Percentiles rank a stretch among this genome's conserved stretches.
Conservation (phyloP, 2,888 invertebrate genomes). For the Hipparchia sbordonii region DNA sequence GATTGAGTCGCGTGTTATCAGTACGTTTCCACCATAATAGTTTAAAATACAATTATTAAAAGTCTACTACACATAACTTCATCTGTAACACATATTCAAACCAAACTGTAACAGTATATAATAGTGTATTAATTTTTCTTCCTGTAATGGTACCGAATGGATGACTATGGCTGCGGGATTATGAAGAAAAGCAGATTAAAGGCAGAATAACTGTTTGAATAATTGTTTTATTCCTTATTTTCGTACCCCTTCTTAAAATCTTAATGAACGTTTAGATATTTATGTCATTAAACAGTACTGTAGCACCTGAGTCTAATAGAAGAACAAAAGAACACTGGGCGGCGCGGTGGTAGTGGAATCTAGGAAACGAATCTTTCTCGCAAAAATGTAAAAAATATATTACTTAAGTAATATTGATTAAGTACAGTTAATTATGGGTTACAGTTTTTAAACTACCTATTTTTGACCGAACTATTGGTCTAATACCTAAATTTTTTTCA, state of each 20-base stretch:
- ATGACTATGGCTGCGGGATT: constrained; percentile 81
- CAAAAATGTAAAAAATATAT: too few species aligned
- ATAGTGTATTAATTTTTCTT: constrained; percentile 81
- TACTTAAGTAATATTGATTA: too few species aligned
- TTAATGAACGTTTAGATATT: background rate
- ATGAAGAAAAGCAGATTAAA: constrained; percentile 79
- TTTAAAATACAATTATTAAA: constrained; percentile 72
- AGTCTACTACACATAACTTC: constrained; percentile 77
- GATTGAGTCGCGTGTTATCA: background rate
- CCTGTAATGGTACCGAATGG: constrained; percentile 81
- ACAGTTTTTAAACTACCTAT: too few species aligned
- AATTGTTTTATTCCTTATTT: constrained; percentile 65
- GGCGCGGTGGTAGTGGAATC: too few species aligned
- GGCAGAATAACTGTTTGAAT: constrained; percentile 81
- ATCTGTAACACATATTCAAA: constrained; percentile 82
- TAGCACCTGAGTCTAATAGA: too few species aligned
- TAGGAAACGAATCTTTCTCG: too few species aligned
- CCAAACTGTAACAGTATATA: constrained; percentile 80
- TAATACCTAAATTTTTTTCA: too few species aligned
- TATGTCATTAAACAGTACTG: background rate
- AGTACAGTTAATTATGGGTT: too few species aligned
- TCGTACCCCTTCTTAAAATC: background rate
- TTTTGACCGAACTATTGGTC: too few species aligned
- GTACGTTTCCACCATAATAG: constrained; percentile 51
- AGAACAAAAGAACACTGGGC: too few species aligned